Base-by-base conservation (phyloP, 1,140 invertebrate genomes). In the Bombus breviceps region DNA sequence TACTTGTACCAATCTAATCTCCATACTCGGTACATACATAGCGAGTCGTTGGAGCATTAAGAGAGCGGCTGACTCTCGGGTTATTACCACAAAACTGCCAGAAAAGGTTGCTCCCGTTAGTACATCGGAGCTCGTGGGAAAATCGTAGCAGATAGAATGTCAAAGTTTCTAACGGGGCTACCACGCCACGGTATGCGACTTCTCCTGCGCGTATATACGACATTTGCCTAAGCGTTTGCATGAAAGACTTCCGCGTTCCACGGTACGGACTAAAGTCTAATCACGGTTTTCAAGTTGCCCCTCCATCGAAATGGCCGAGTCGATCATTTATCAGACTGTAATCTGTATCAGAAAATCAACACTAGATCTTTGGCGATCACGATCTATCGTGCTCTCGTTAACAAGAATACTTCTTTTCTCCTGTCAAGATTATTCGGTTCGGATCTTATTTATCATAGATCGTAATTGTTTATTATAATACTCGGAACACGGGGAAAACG, bases 171-270 rank as follows among this genome's bases (percentile, higher is more conserved):
- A 85, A 83, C 86, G 72, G 82, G 72, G 32, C 64, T 47, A 34
- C 39, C 57, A 18, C 53, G 73, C 37, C 37, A 34, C 37, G 53
- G 73, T 57, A 47, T 62, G 75, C 80, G 74, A 81, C 76, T 77
- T 62, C 75, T 83, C 75, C 82, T 39, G 74, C 59, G 62, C 62
- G 57, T 68, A n/a, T 9, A 43, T 62, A 81, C 81, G 78, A 81
- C 80, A 87, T 82, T 90, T 87, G 74, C 78, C 34, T 89, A 89
- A 83, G 76, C 64, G 66, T 83, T 59, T 62, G 34, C 57, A 34
- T 39, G 86, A 71, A 71, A 88, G 37, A 75, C 86, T 86, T 77
- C 80, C 86, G 83, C 86, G 86, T 86, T 88, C 75, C 72, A 86
- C 15, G 66, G 15, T 25, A 43, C 39, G 8, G 53, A 81, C 81